Base-by-base conservation (phyloP, 2,888 invertebrate genomes). In the Holacanthella duospinosa region DNA sequence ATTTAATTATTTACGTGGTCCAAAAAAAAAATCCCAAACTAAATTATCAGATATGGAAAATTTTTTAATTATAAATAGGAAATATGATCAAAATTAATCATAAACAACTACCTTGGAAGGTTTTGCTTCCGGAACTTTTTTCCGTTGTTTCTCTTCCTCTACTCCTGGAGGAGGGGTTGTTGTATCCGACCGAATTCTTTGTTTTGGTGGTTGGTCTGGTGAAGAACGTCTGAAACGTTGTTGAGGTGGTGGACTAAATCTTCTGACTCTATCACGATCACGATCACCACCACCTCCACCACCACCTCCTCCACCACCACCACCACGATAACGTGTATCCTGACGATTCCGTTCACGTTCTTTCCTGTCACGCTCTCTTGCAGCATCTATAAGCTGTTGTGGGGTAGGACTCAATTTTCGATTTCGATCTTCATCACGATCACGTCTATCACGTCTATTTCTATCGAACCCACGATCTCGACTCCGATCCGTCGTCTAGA, bases 211-310 rank as follows among this genome's bases (percentile, higher is more conserved):
- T 43, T 12, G n/a, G 16, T n/a, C n/a, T 43, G 16, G 12, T 16
- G 43, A 43, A 43, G 43, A 61, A 55, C 61, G 55, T 28, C 43
- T 61, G 4, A 48, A 16, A 43, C 43, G 43, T 43, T 66, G 61
- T 25, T n/a, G n/a, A n/a, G n/a, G n/a, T n/a, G n/a, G n/a, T 12
- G 36, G 36, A 12, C 9, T 6, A 36, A 16, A 36, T 12, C 36
- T 6, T 12, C 36, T 6, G 16, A 16, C 6, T 6, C 36, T 6
- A 36, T 36, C 36, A 16, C 36, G 36, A n/a, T n/a, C n/a, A n/a
- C n/a, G n/a, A n/a, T n/a, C n/a, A n/a, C n/a, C n/a, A n/a, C n/a
- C n/a, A n/a, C n/a, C n/a, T n/a, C n/a, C n/a, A n/a, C n/a, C 48
- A n/a, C 21, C 16, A n/a, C 48, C 16, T 4, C 48, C 48, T n/a